Evolutionary conservation across 2,797 vertebrate species (phyloP), one percentile per base, ranked within the genome.

Genomic region (Lutjanus argentimaculatus): DNA sequence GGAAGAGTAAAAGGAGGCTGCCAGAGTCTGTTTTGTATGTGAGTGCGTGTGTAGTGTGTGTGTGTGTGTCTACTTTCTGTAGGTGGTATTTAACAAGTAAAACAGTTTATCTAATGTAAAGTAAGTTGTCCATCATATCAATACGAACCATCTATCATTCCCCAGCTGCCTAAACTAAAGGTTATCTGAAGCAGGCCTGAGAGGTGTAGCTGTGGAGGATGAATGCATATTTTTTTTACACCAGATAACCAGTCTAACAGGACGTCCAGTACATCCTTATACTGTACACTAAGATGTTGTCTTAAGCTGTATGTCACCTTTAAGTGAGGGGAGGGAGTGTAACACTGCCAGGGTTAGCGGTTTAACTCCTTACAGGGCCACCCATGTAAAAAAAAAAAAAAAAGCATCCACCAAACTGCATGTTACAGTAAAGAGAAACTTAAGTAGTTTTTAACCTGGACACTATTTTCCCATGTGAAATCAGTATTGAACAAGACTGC

Each of bases 1-100:
- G 74, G 77, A 84, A 16, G 57, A 72, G 67, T 19, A 63, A 68
- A 72, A 67, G 64, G 67, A 82, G 72, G 58, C 73, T 55, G 78
- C 52, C 22, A 55, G 62, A 73, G 40, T 79, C 25, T 57, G 53
- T 71, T 73, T 45, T 69, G 62, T 67, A 59, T 69, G 64, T 59
- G 25, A 48, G 14, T 9, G n/a, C 7, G 46, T 48, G 46, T 12
- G 45, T 67, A 25, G 48, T 69, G 36, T 21, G 55, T 22, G 64
- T 53, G 30, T 21, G 42, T 70, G 30, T 22, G 58, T 30, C 22
- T 57, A n/a, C 13, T 51, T 11, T 14, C 22, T 67, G 45, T n/a
- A 59, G 73, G 59, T 75, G 56, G 40, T 74, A 82, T 70, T 61
- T 57, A 7, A 61, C 15, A 58, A 57, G 72, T 40, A 36, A 66